Evolutionary conservation across 2,797 vertebrate genomes (phyloP).

Genomic region (Picus viridis): DNA sequence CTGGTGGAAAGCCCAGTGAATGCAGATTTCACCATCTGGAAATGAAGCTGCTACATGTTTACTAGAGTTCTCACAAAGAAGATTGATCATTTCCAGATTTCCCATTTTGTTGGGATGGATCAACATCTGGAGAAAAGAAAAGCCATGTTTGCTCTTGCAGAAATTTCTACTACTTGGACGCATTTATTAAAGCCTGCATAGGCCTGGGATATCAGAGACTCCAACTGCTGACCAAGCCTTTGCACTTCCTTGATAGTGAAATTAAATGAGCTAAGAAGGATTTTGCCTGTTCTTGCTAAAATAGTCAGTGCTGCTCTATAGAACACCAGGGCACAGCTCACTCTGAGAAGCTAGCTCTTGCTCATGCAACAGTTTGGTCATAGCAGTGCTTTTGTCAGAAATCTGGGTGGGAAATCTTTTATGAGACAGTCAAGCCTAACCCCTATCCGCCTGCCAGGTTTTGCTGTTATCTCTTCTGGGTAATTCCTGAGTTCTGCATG

Average conservation of each 20-base stretch:
- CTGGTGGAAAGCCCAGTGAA: not conserved
- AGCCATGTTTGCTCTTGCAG: not conserved
- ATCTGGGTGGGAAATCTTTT: not conserved
- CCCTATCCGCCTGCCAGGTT: not conserved
- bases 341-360: not conserved
- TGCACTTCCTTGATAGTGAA: not conserved
- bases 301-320: not conserved
- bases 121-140: conserved; percentile 62
- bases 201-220: not conserved
- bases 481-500: not conserved
- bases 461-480: not conserved
- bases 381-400: not conserved
- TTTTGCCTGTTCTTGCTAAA: not conserved
- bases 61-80: conserved; percentile 62
- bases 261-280: not conserved
- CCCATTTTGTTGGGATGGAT: conserved; percentile 17
- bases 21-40: conserved; percentile 58
- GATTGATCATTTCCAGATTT: conserved; percentile 71
- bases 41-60: conserved; percentile 61
- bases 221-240: not conserved
- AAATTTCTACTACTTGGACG: conserved; percentile 8
- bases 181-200: not conserved
- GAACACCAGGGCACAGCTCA: not conserved
- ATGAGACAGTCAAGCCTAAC: not conserved
- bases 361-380: not conserved